Base-by-base conservation (phyloP, 2,113 vertebrate genomes). In the Psettodes erumei region DNA sequence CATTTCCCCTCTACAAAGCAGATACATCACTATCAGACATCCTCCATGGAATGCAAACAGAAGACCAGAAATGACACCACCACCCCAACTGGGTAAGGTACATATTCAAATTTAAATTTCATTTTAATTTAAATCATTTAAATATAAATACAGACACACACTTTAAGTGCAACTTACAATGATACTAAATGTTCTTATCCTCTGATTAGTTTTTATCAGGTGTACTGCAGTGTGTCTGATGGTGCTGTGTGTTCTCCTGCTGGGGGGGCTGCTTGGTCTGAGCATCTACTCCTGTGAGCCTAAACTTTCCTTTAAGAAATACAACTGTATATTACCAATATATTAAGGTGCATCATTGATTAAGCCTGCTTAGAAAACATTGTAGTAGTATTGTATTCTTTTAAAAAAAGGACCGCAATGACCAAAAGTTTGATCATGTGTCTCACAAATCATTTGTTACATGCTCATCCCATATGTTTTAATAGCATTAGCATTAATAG, bases 11-110 rank as follows among this genome's bases (percentile, higher is more conserved):
- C 43, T 16, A 5, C 2, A 18, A 0, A 5, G 51, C 13, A 72
- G 50, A 37, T 80, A 84, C 62, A 40, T 64, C 0, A 64, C 72
- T 38, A 40, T 84, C 21, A 71, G 30, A 54, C 5, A 30, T 2
- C 63, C 58, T 1, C 10, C 4, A 6, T 0, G 3, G 2, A 51
- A 28, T 9, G 3, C 3, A 56, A 72, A 54, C 6, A 23, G 5
- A 23, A 10, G 4, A 71, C n/a, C n/a, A n/a, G n/a, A n/a, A n/a
- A n/a, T n/a, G n/a, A n/a, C n/a, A n/a, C n/a, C n/a, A n/a, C n/a
- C 38, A 19, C 6, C 21, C 4, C 16, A 58, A 7, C 12, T 45
- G 7, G 69, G 73, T 85, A 73, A 43, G 19, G 8, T 18, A 35
- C 32, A 74, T 23, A 56, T 5, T 37, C 1, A 8, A 38, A 54